Base-by-base conservation (phyloP, 2,888 invertebrate species). In the Nomada fucata region DNA sequence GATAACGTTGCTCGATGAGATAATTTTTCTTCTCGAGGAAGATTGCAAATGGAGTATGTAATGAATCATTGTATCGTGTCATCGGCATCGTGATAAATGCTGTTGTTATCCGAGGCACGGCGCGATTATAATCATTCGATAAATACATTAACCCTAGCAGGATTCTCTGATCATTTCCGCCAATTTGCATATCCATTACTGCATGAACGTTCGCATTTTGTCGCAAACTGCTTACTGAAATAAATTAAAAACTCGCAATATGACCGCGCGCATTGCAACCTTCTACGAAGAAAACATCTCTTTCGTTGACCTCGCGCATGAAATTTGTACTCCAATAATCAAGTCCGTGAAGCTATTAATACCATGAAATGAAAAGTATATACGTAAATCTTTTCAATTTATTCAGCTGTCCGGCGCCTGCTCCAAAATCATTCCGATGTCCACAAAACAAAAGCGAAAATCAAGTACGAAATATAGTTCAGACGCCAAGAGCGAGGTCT, bases 1-100 rank as follows among this genome's bases (percentile, higher is more conserved):
- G 67, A 78, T 68, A 78, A 78, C 53, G 23, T 47, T 67, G 61
- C 63, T 67, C 53, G 55, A 61, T 13, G 42, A 74, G 77, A 77
- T 77, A 67, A 67, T 36, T 47, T 10, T 50, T 10, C 59, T 52
- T 20, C n/a, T 13, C 23, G 18, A 13, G 52, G 18, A 3, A 15
- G 26, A 42, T 36, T 55, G 47, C 20, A 47, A 23, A n/a, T 42
- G 4, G 53, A 68, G 10, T n/a, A 29, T 55, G 53, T 57, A 78
- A 63, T 57, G 75, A 78, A 63, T 75, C 78, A 68, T 78, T 75
- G 61, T 36, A 20, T 42, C n/a, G 2, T 78, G 42, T 68, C 44
- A 68, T 36, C 53, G 11, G 76, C 18, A 75, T 61, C 15, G 15
- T 47, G 75, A 68, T 61, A 60, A 68, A 75, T 26, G 55, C 23